Base-by-base conservation (phyloP, 2,888 invertebrate genomes). In the Apotomis turbidana region DNA sequence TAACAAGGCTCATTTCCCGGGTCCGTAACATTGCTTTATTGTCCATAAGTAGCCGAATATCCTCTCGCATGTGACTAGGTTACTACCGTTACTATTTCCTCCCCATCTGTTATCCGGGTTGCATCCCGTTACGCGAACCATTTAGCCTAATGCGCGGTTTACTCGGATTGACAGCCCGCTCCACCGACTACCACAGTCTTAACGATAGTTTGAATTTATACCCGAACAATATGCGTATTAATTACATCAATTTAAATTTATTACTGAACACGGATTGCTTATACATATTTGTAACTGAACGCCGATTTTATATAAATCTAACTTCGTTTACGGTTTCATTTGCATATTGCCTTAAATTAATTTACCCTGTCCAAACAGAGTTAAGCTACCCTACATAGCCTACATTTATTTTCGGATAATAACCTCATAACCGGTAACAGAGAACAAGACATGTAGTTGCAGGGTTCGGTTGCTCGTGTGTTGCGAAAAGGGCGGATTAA, bases 131-230 rank as follows among this genome's bases (percentile, higher is more conserved):
- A 89, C 82, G 82, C 93, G 90, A 88, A 83, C 91, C 93, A 93
- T 93, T 93, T 93, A 88, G 85, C 87, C 83, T 92, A 91, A 93
- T 91, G 89, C 90, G 93, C 86, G 93, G 93, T 92, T 91, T 89
- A 84, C 82, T 77, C 84, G 90, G 91, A 91, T 92, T 91, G 91
- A 92, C 92, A 91, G 87, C 80, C 78, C 75, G 78, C 57, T 78
- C 80, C 76, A 70, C 80, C 81, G 82, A 82, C 81, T 82, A 76
- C 75, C 75, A 72, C 76, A 78, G 81, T 81, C 79, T 81, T 87
- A 88, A 91, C 83, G 89, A 85, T 85, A 88, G 85, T 90, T 90
- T 82, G 81, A 86, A 83, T 80, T 82, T 83, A 77, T 76, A 79
- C 79, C 78, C 82, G 63, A 58, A 68, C 82, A 82, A 82, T 84